Evolutionary conservation across 2,888 invertebrate genomes (phyloP), one percentile per base, ranked within the genome.

Genomic region (Protodeltote pygarga): DNA sequence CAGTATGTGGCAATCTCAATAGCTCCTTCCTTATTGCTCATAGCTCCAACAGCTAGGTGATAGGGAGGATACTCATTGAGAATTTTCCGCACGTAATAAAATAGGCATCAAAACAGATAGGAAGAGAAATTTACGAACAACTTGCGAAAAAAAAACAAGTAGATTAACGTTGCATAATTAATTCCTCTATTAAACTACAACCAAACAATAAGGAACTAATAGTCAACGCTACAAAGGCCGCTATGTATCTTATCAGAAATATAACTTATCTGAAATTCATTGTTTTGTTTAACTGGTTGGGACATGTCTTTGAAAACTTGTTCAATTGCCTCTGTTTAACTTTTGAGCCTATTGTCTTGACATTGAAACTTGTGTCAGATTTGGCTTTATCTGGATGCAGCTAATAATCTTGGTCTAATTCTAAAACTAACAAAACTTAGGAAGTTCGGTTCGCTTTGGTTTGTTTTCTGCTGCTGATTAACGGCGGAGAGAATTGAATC

Each of bases 241-340:
- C 5, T 31, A 44, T 24, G 19, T 46, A 53, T 53, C 48, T 61
- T 61, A 57, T 53, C 37, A 38, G 39, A 17, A 13, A 15, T n/a
- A n/a, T n/a, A n/a, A n/a, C n/a, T n/a, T n/a, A n/a, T n/a, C n/a
- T n/a, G n/a, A 8, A 9, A 31, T 38, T 54, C 46, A 41, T 49
- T 65, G 50, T 53, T 65, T 58, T 40, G 53, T 41, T 35, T 52
- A 33, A 62, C 45, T 51, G 29, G n/a, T 10, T 10, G 20, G 31
- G 28, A 49, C 37, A 45, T 27, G 28, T 46, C 66, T 69, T 69
- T 66, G 62, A 29, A 9, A 65, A 65, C 42, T 65, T 61, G 31
- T 37, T 46, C 45, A 57, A 65, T 54, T 47, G 45, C 29, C 39
- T 40, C 14, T 8, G 31, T 28, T 44, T 27, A 57, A 61, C 37